Conservation (phyloP, 2,797 vertebrate genomes). For the Muraenolepis orangiensis region DNA sequence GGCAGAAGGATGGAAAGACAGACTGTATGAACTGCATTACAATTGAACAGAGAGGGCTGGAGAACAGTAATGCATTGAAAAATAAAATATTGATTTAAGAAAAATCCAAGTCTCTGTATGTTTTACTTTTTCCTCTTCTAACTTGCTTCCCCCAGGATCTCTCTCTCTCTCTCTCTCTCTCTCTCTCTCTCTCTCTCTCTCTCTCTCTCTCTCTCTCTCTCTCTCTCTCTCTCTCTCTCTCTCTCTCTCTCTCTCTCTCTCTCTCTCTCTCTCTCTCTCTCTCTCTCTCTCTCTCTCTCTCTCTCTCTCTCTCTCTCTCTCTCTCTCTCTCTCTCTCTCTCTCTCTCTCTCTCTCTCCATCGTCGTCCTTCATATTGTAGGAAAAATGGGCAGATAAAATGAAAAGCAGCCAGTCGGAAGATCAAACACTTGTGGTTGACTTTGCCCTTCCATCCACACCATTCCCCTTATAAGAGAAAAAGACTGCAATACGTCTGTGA, state of each 20-base stretch:
- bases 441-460: conserved; percentile 60
- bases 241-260: no score
- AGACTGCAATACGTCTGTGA: conserved; percentile 52
- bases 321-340: no score
- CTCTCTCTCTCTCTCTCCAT: no score
- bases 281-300: no score
- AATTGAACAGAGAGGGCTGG: neutral
- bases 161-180: neutral
- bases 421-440: conserved; percentile 68
- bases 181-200: no score
- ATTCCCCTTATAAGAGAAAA: conserved; percentile 64
- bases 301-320: no score
- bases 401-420: conserved; percentile 69
- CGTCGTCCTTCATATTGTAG: conserved; percentile 48
- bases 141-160: neutral
- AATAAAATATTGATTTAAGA: neutral
- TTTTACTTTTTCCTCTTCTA: neutral
- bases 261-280: neutral
- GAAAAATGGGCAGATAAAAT: conserved; percentile 70
- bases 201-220: no score
- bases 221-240: neutral
- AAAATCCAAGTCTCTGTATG: neutral
- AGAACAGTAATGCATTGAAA: neutral
- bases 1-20: neutral
- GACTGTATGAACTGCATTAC: neutral